Evolutionary conservation across 2,888 invertebrate genomes (phyloP), one percentile per base, ranked within the genome.

Genomic region (Amiota communis): DNA sequence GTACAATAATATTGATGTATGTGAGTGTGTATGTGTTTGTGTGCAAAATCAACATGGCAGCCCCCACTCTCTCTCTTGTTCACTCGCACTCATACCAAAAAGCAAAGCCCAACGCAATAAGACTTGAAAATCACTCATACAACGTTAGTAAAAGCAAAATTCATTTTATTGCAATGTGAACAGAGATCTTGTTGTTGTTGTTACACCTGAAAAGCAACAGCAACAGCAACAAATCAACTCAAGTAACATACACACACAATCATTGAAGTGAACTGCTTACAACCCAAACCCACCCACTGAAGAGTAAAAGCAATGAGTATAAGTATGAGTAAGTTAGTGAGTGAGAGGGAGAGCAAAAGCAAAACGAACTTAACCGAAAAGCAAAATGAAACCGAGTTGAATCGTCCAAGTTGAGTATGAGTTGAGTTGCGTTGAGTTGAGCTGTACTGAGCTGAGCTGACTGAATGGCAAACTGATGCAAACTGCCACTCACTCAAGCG

Each of bases 401-500:
- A n/a, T n/a, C 78, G 78, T 73, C 78, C 75, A 76, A 75, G 75
- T 78, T n/a, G 79, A 79, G 77, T 79, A 77, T 81, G 83, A 83
- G 81, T 81, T 80, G 77, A 79, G 79, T 78, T 15, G 47, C 17
- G 36, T 49, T 13, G 63, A 23, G 47, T 20, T 20, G 36, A 63
- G 48, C n/a, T 23, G 71, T 4, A n/a, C 59, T 57, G 82, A 76
- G 77, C 78, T 71, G 78, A 79, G 80, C 80, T 79, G 82, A 84
- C 82, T 84, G 83, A 86, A 86, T 78, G 80, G 79, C 82, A 79
- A 81, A 83, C 86, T 87, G 88, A 87, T 88, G 87, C 88, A 87
- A 87, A 87, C 87, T 87, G 87, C 88, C 88, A 88, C 87, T 87
- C 88, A 87, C 87, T 87, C 87, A 88, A 87, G 88, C 87, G 88